Evolutionary conservation across 2,797 vertebrate genomes (phyloP), one percentile per base, ranked within the genome.

Genomic region (Spondyliosoma cantharus): DNA sequence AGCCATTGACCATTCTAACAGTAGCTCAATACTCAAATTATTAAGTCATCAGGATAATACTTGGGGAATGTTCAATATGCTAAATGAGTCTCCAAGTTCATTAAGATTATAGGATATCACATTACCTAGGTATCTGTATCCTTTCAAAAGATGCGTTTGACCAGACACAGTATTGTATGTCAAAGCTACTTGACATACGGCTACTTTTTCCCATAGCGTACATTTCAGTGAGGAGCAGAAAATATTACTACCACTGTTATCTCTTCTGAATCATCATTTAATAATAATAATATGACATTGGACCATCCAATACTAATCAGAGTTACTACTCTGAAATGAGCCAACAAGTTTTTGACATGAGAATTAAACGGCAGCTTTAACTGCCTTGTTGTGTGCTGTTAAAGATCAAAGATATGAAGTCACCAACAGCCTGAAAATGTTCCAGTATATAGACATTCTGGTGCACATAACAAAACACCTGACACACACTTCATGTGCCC

Each of bases 21-120:
- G 80, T 52, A 83, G 29, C 74, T 59, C 45, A 48, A 84, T 71
- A 73, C 60, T 68, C 19, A 65, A 89, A 92, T 93, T 85, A 80
- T 93, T 91, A 80, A 67, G 76, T 68, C 71, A 80, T 37, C 9
- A 76, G 63, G 54, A 60, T 82, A 58, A 71, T 48, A 61, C 45
- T 32, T 46, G 43, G 3, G 5, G 16, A 49, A 66, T 56, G 27
- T 27, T 11, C 2, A 20, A 17, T 49, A 13, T 15, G 50, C 13
- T 22, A 45, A 37, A 8, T 9, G 68, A 58, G 14, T 63, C 14
- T 59, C 14, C 25, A 13, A 48, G 57, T 80, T 20, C 7, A 58
- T 48, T 43, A 43, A 17, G 7, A 42, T 1, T 62, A 24, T 8
- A 64, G 11, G 56, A 78, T 29, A 64, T 72, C 49, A 81, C 29